Base-by-base conservation (phyloP, 2,797 vertebrate genomes). In the Emys orbicularis region DNA sequence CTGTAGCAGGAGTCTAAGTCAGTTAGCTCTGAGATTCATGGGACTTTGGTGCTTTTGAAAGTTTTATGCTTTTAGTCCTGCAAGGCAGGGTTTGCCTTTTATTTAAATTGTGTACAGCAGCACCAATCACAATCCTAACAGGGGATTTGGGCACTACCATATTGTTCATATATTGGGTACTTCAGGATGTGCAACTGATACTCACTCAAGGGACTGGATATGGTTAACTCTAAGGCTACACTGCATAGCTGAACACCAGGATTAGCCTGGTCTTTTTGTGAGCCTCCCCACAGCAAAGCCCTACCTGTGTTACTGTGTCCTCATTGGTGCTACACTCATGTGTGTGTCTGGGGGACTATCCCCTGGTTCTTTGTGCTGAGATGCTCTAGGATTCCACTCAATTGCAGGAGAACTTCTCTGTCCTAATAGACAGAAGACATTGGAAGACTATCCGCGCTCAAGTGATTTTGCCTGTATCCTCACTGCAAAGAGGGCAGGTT, bases 91-190 rank as follows among this genome's bases (percentile, higher is more conserved):
- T 18, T 34, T 44, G 1, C 16, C 3, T 52, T 34, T 82, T 79
- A 34, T 41, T 15, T 41, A 54, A 37, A 47, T 56, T 79, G 50
- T 72, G 19, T n/a, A n/a, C 47, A 79, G 15, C 68, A 3, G 12
- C 56, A 57, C 56, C 25, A 13, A 84, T 49, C 53, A 53, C 27
- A n/a, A n/a, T 2, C 16, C n/a, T 27, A 5, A 65, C 27, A 29
- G 2, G 1, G 16, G 8, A 82, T 74, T 52, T 49, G 72, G 49
- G 52, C 84, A 34, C 56, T 49, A 50, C 47, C 37, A 83, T 31
- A 23, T 23, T 54, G 21, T 54, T 54, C 53, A 54, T 53, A 0
- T 0, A 79, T 23, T 74, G 5, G 0, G 0, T 23, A 15, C 41
- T 65, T 52, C 10, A 7, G 44, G 21, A 21, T 31, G 81, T 59